phyloP scores from a whole-genome alignment of 2,888 invertebrate genomes.

The Onchidella celtica region DNA sequence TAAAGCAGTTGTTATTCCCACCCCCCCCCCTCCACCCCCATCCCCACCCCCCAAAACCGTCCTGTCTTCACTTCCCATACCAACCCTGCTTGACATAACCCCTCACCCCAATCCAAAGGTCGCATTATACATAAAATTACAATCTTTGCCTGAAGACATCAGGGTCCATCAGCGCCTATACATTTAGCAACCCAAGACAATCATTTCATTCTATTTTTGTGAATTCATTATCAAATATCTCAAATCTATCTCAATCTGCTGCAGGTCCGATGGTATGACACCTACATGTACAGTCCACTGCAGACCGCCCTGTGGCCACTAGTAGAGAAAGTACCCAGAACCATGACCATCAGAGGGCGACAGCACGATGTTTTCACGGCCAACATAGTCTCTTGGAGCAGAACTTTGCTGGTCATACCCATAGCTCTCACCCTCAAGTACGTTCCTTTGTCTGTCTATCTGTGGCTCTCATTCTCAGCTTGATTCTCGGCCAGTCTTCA shows the following conservation, averaged over 20 bases:
- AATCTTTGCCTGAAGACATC: background rate
- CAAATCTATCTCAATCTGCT: background rate
- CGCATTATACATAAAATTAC: too few species aligned
- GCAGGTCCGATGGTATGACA: constrained; percentile 69
- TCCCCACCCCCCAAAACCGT: too few species aligned
- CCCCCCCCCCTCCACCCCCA: too few species aligned
- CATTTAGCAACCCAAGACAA: background rate
- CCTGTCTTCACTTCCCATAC: too few species aligned
- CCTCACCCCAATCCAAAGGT: too few species aligned
- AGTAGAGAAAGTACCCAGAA: constrained; percentile 64
- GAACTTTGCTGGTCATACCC: constrained; percentile 70
- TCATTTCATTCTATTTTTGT: background rate
- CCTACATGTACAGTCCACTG: constrained; percentile 69
- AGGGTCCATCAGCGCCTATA: background rate
- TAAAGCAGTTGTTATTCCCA: too few species aligned
- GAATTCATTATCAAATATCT: too few species aligned
- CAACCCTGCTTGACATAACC: too few species aligned
- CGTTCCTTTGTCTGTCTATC: constrained; percentile 42
- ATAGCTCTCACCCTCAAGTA: constrained; percentile 71
- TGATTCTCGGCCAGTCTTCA: too few species aligned
- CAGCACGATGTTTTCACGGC: constrained; percentile 68
- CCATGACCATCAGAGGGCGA: constrained; percentile 55
- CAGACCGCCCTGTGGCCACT: constrained; percentile 65
- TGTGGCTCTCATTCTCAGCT: too few species aligned
- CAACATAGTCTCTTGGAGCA: constrained; percentile 71